phyloP scores from a whole-genome alignment of 2,113 vertebrate genomes.

The Glaucomys volans region DNA sequence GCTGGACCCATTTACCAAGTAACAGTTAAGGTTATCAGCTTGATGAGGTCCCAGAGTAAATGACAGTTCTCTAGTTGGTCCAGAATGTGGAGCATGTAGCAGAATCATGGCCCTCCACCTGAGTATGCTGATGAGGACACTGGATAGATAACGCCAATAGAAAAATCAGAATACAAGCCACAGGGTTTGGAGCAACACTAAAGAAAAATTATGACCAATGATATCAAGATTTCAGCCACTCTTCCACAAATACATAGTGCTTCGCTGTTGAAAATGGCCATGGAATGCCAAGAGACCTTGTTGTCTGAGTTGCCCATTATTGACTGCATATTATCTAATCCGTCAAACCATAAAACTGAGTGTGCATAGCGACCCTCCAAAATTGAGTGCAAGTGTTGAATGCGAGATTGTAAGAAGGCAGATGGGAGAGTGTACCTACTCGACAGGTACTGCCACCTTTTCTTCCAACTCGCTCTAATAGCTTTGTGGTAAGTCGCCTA shows the following conservation, averaged over 20 bases:
- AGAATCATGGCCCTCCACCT: not conserved
- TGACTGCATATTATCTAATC: not conserved
- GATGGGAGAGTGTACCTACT: not conserved
- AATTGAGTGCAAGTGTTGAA: not conserved
- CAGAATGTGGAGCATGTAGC: not conserved
- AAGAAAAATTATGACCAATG: not conserved
- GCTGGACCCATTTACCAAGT: not conserved
- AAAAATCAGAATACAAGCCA: not conserved
- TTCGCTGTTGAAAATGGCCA: not conserved
- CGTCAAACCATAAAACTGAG: not conserved
- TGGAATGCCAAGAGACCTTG: not conserved
- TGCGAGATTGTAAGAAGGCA: not conserved
- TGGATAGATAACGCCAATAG: not conserved
- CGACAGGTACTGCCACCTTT: not conserved
- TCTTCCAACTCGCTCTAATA: not conserved
- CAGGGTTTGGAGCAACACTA: not conserved
- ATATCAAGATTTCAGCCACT: not conserved
- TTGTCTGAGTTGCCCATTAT: not conserved
- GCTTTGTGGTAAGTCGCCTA: not conserved
- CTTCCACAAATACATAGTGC: not conserved
- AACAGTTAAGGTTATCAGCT: not conserved
- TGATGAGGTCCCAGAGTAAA: slow-evolving; percentile 1
- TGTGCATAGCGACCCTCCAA: not conserved
- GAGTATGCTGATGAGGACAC: not conserved
- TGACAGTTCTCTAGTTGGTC: not conserved